Evolutionary conservation across 2,888 invertebrate species (phyloP).

Genomic region (Pediacus dermestoides): DNA sequence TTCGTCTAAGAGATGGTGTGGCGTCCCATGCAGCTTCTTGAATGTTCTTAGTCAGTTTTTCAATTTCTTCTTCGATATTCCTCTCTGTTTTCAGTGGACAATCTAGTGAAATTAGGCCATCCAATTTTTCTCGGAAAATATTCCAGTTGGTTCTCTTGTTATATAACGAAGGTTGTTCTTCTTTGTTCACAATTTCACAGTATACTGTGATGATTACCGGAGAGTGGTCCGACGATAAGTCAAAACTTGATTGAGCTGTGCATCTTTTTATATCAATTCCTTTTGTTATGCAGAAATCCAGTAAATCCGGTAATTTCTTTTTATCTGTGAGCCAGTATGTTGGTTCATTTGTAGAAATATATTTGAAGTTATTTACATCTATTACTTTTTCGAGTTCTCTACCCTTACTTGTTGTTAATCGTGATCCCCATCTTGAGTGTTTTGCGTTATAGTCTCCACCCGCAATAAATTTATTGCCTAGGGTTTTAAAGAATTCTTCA

Average conservation of each 20-base stretch:
- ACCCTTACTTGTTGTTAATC: no score
- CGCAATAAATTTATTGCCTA: constrained; percentile 22
- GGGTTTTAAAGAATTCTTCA: constrained; percentile 19
- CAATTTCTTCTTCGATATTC: no score
- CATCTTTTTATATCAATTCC: constrained; percentile 13
- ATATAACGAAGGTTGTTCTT: constrained; percentile 7
- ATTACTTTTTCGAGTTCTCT: no score
- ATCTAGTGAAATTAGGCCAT: constrained; percentile 8
- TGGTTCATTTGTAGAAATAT: constrained; percentile 21
- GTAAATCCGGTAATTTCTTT: no score
- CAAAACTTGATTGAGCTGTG: constrained; percentile 8
- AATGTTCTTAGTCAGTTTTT: no score
- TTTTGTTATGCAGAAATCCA: constrained; percentile 13
- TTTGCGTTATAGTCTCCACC: no score
- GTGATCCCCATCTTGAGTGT: constrained; percentile 21
- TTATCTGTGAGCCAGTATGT: no score
- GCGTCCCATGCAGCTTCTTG: no score
- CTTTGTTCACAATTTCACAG: constrained; percentile 7
- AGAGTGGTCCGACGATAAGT: constrained; percentile 12
- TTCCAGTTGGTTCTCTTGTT: constrained; percentile 7
- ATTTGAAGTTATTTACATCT: constrained; percentile 12
- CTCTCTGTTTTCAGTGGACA: no score
- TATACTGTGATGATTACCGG: constrained; percentile 8
- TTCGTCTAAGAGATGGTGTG: no score
- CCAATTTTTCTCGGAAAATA: no score